Conservation (phyloP, 2,888 invertebrate species). For the Campoletis raptor region DNA sequence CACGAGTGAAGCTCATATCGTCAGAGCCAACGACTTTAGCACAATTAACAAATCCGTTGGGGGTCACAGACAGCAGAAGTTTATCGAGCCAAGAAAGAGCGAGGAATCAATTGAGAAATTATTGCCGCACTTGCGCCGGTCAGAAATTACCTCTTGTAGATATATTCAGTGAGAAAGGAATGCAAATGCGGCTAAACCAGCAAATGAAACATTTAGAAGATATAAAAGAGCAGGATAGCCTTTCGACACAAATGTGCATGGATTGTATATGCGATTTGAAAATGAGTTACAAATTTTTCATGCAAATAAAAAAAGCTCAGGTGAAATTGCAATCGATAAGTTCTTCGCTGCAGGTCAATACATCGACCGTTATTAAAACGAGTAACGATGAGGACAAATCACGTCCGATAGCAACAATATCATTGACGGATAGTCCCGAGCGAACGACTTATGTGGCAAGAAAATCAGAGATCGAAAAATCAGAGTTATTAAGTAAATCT, state of each 20-base stretch:
- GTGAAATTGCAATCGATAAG: conserved; percentile 81
- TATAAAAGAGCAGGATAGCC: conserved; percentile 78
- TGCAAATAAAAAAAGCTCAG: conserved; percentile 84
- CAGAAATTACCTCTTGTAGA: conserved; percentile 82
- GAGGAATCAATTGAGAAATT: conserved; percentile 79
- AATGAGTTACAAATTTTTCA: conserved; percentile 84
- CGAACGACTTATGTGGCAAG: conserved; percentile 27
- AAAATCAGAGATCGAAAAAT: conserved; percentile 46
- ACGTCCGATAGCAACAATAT: neutral
- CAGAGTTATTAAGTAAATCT: neutral
- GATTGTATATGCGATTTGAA: conserved; percentile 83
- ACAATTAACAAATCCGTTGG: conserved; percentile 65
- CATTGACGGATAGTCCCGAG: conserved; percentile 10
- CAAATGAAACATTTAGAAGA: conserved; percentile 82
- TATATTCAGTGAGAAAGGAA: conserved; percentile 82
- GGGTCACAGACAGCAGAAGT: conserved; percentile 39
- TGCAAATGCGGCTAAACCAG: conserved; percentile 82
- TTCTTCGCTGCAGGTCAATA: conserved; percentile 68
- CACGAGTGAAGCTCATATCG: conserved; percentile 79
- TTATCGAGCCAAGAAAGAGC: conserved; percentile 40
- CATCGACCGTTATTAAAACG: conserved; percentile 24
- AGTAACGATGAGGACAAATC: conserved; percentile 51
- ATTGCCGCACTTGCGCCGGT: conserved; percentile 83
- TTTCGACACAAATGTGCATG: conserved; percentile 84
- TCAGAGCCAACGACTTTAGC: conserved; percentile 74